Base-by-base conservation (phyloP, 2,888 invertebrate genomes). In the Xanthostigma xanthostigma region DNA sequence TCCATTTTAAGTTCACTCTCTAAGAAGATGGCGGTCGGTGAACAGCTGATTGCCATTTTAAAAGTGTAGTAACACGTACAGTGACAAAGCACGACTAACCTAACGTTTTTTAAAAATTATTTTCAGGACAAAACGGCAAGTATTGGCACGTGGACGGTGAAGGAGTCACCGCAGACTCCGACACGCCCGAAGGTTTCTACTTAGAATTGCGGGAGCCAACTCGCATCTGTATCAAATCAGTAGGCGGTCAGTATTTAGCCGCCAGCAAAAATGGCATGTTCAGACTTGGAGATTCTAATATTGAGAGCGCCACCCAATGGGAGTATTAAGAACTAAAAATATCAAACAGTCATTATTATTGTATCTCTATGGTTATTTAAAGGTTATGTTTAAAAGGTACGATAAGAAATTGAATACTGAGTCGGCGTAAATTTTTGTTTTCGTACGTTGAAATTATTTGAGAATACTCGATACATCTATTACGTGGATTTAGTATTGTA, bases 121-220 rank as follows among this genome's bases (percentile, higher is more conserved):
- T 61, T 69, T 13, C 68, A 91, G 91, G 91, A 56, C 84, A 86
- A 65, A 92, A 88, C 69, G 88, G 88, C 60, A 91, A 91, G 66
- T 96, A 92, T 71, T 94, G 94, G 93, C 84, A 88, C 66, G 83
- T 89, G 48, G 87, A 88, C 64, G 82, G 84, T 58, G 94, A 94
- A 66, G 78, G 83, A 48, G 83, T 95, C 49, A 78, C 82, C 36
- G 88, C 91, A 51, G 94, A 93, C 67, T 79, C 86, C 33, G 90
- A 91, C 60, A 65, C 74, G 14, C 84, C 91, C 13, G 81, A 84
- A 60, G 87, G 89, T 46, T 95, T 95, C 75, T 86, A 85, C 65
- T 75, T 96, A 61, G 94, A 95, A 73, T 75, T 96, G 60, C 81
- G 91, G 57, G 93, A 92, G 67, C 92, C 93, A 35, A 92, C 93